phyloP scores from a whole-genome alignment of 1,140 invertebrate species.

The Nasonia vitripennis region DNA sequence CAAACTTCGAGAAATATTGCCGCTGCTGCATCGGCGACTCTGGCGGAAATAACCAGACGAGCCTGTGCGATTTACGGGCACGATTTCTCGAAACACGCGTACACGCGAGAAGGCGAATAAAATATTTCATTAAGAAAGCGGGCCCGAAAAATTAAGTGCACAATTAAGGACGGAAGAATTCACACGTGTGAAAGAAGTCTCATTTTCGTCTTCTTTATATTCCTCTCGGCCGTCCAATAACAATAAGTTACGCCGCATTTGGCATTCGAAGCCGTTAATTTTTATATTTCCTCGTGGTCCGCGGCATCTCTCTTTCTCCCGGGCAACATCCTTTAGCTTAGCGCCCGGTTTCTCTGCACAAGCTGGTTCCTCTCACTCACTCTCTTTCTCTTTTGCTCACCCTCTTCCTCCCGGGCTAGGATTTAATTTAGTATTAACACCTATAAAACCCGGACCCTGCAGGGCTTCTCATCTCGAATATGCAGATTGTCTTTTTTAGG shows the following conservation, averaged over 20 bases:
- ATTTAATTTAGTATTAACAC: constrained; percentile 61
- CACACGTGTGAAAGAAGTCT: constrained; percentile 55
- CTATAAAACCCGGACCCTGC: constrained; percentile 44
- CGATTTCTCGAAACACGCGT: too few species aligned
- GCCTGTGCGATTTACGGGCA: too few species aligned
- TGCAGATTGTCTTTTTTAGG: constrained; percentile 32
- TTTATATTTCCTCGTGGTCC: constrained; percentile 55
- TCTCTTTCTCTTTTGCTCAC: not conserved
- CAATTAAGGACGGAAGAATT: constrained; percentile 25
- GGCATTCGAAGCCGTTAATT: constrained; percentile 62
- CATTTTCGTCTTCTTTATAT: constrained; percentile 58
- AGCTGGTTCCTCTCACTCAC: constrained; percentile 43
- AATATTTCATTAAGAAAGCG: not conserved
- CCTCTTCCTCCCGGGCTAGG: constrained; percentile 39
- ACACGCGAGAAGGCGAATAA: too few species aligned
- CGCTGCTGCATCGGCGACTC: too few species aligned
- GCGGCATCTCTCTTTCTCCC: constrained; percentile 2
- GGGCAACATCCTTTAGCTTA: constrained; percentile 54
- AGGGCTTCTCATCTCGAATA: constrained; percentile 55
- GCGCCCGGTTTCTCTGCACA: constrained; percentile 51
- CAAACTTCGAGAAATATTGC: too few species aligned
- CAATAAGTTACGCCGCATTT: constrained; percentile 65
- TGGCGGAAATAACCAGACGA: too few species aligned
- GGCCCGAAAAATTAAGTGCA: constrained; percentile 7
- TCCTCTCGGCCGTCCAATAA: constrained; percentile 57